Evolutionary conservation across 2,888 invertebrate species (phyloP).

Genomic region (Chalcosyrphus nemorum): DNA sequence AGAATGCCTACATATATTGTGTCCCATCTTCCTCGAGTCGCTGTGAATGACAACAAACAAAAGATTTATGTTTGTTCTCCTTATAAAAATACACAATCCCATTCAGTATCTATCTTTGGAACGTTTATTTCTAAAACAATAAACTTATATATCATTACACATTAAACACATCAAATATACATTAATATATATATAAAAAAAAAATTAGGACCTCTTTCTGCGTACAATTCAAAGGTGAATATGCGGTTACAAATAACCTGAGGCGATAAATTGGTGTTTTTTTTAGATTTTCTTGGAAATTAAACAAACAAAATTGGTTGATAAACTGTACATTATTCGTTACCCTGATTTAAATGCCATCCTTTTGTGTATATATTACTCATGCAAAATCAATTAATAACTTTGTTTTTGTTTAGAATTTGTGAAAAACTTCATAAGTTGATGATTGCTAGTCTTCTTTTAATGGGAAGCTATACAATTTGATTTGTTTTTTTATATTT

Average conservation of each 20-base stretch:
- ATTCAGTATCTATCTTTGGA: conserved; percentile 65
- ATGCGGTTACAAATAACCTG: conserved; percentile 30
- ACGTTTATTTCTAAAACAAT: conserved; percentile 51
- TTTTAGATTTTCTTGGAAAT: background rate
- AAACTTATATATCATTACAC: conserved; percentile 52
- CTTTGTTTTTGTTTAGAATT: background rate
- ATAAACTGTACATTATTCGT: conserved; percentile 23
- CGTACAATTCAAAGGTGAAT: conserved; percentile 26
- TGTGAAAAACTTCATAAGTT: conserved; percentile 12
- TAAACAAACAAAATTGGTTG: too few relatives aligned
- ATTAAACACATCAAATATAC: conserved; percentile 52
- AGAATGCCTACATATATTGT: too few relatives aligned
- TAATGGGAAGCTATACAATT: background rate
- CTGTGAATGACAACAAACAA: too few relatives aligned
- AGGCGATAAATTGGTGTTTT: conserved; percentile 55
- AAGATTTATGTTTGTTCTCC: too few relatives aligned
- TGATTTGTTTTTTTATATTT: background rate
- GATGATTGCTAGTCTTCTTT: background rate
- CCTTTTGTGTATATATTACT: conserved; percentile 6
- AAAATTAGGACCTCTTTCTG: conserved; percentile 17
- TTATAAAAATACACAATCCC: background rate
- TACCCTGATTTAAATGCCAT: conserved; percentile 61
- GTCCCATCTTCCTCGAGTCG: too few relatives aligned
- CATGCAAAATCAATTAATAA: conserved; percentile 6
- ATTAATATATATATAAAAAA: conserved; percentile 14